phyloP scores from a whole-genome alignment of 2,113 vertebrate species.

The Leptobrachium ailaonicum region DNA sequence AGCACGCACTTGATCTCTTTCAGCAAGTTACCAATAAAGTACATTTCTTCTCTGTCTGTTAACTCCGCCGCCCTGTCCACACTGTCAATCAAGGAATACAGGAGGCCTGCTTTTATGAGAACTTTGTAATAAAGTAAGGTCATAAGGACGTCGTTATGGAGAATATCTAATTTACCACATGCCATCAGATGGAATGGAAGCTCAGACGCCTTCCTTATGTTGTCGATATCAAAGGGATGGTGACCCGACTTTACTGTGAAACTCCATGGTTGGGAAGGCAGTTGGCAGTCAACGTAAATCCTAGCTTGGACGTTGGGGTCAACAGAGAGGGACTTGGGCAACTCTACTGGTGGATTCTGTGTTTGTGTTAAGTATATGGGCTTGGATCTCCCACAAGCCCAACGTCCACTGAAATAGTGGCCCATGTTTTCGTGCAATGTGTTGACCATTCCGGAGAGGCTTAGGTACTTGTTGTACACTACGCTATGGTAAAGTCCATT shows the following conservation, averaged over 20 bases:
- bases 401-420: constrained; percentile 65
- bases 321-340: background rate
- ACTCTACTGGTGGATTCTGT: background rate
- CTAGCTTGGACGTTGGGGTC: constrained; percentile 9
- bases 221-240: constrained; percentile 36
- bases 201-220: constrained; percentile 67
- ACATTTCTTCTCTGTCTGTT: constrained; percentile 56
- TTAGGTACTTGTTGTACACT: constrained; percentile 63
- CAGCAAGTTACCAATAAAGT: constrained; percentile 61
- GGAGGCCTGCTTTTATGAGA: constrained; percentile 61
- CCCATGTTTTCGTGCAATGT: constrained; percentile 62
- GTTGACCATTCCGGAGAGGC: constrained; percentile 40
- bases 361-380: constrained; percentile 40
- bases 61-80: constrained; percentile 54
- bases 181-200: constrained; percentile 68
- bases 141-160: constrained; percentile 58
- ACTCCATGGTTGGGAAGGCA: constrained; percentile 63
- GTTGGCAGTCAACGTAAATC: constrained; percentile 55
- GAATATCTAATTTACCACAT: constrained; percentile 60
- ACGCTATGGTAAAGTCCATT: constrained; percentile 70
- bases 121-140: constrained; percentile 65
- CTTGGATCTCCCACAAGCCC: constrained; percentile 60
- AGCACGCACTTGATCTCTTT: constrained; percentile 62
- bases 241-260: constrained; percentile 43
- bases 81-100: constrained; percentile 62